These are phyloP conservation scores for Sebastes itinus DNA, from an alignment of 2,797 vertebrate genomes.

Conservation along the genomic window DNA sequence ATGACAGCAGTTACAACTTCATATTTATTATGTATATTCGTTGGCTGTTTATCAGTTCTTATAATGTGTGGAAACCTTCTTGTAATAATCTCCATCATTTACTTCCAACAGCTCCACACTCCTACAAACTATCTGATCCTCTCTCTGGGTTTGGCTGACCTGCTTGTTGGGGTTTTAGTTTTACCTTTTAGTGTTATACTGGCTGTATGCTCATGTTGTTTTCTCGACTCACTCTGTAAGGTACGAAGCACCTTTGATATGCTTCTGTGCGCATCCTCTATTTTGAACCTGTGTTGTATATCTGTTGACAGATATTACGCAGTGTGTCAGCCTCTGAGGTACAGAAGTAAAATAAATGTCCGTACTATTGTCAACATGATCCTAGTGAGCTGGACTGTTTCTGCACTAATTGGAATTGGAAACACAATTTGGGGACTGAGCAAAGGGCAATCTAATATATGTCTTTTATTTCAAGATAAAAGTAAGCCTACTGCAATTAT, in stretches of 20 bases:
- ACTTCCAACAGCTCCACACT: constrained; percentile 90
- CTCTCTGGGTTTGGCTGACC: constrained; percentile 87
- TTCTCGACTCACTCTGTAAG: constrained; percentile 41
- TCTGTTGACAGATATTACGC: constrained; percentile 56
- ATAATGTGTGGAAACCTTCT: constrained; percentile 69
- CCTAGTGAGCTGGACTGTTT: constrained; percentile 81
- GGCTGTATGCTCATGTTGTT: constrained; percentile 19
- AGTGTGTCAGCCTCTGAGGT: constrained; percentile 53
- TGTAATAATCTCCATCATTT: constrained; percentile 87
- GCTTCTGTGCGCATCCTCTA: constrained; percentile 33
- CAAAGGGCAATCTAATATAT: neutral
- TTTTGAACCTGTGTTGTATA: constrained; percentile 56
- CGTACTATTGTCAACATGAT: constrained; percentile 75
- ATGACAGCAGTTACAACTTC: neutral
- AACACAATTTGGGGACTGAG: constrained; percentile 82
- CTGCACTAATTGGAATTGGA: constrained; percentile 82
- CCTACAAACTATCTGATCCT: constrained; percentile 88
- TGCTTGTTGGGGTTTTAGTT: constrained; percentile 80
- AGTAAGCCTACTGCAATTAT: neutral
- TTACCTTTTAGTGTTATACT: constrained; percentile 46
- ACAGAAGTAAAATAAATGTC: constrained; percentile 13
- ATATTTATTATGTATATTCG: neutral
- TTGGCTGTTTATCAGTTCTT: neutral
- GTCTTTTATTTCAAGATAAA: neutral
- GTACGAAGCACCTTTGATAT: constrained; percentile 29